Conservation (phyloP, 2,797 vertebrate genomes). For the Argya squamiceps region DNA sequence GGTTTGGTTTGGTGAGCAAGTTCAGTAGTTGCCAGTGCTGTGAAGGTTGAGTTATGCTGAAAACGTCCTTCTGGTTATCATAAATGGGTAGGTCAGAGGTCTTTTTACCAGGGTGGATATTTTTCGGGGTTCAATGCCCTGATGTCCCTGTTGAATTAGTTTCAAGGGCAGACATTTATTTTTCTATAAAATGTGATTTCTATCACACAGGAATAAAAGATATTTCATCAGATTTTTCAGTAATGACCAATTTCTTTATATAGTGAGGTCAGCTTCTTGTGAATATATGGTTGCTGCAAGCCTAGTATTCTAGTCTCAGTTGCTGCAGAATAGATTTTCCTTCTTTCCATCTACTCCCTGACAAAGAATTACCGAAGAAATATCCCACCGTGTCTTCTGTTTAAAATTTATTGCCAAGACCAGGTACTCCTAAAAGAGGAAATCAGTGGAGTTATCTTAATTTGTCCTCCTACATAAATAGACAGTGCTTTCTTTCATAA, state of each 20-base stretch:
- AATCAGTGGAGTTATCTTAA: background rate
- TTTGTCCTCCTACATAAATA: background rate
- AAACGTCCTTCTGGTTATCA: fast-evolving
- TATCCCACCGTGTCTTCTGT: background rate
- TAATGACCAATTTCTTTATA: background rate
- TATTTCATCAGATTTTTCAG: background rate
- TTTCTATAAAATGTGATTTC: background rate
- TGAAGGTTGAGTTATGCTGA: background rate
- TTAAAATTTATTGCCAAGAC: background rate
- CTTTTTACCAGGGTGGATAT: background rate
- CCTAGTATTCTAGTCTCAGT: background rate
- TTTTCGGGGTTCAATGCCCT: background rate
- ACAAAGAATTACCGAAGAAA: background rate
- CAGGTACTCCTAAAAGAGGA: background rate
- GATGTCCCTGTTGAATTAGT: background rate
- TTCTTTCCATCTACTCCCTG: background rate
- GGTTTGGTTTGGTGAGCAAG: background rate
- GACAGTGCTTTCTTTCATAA: slow-evolving; percentile 3
- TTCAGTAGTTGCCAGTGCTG: background rate
- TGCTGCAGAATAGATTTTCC: background rate
- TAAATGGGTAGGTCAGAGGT: background rate
- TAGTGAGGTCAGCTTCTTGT: background rate
- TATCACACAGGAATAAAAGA: background rate
- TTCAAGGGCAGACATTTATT: background rate
- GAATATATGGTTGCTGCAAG: background rate